A percentile compares a stretch with the other conserved stretches of the same genome.
Conservation (phyloP, 2,113 vertebrate genomes). For the Stigmatopora nigra region DNA sequence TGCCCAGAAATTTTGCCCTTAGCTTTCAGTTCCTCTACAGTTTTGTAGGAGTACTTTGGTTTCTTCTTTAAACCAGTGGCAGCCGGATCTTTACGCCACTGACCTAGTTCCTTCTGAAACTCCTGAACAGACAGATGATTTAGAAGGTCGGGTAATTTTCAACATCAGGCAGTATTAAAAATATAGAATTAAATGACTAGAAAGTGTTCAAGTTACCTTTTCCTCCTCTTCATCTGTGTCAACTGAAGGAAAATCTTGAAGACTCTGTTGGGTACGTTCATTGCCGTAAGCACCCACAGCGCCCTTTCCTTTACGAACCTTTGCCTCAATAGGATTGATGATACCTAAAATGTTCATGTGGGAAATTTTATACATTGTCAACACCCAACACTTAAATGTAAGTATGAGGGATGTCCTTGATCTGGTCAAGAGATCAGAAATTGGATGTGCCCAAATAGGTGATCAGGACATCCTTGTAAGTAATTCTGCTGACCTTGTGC, state of each 20-base stretch:
- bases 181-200: neutral
- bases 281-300: constrained; percentile 95
- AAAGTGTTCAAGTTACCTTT: constrained; percentile 67
- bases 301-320: constrained; percentile 95
- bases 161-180: neutral
- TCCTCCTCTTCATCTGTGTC: constrained; percentile 96
- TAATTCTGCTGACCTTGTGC: constrained; percentile 78
- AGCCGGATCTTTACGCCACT: constrained; percentile 90
- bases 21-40: constrained; percentile 91
- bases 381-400: neutral
- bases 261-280: constrained; percentile 83
- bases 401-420: no score
- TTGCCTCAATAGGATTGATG: constrained; percentile 92
- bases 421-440: no score
- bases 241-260: constrained; percentile 88
- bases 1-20: constrained; percentile 78
- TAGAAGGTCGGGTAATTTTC: neutral
- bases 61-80: constrained; percentile 81
- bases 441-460: no score
- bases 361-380: neutral
- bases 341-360: constrained; percentile 73
- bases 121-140: constrained; percentile 71
- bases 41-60: constrained; percentile 90
- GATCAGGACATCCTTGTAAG: neutral
- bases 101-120: constrained; percentile 90